phyloP scores from a whole-genome alignment of 2,797 vertebrate genomes.

The Emydoidea blandingii region DNA sequence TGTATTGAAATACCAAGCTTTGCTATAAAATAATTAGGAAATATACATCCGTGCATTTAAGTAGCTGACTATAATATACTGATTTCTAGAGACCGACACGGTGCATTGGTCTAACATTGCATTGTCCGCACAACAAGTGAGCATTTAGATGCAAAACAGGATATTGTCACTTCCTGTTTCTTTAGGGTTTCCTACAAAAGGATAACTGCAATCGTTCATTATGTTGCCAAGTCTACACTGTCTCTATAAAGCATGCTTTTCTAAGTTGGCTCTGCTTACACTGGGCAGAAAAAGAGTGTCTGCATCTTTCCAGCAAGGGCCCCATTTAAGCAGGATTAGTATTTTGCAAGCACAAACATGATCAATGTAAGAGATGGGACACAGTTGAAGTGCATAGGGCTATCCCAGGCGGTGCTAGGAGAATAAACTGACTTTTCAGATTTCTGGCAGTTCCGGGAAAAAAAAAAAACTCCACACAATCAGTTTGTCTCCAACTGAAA shows the following conservation, averaged over 20 bases:
- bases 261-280: neutral
- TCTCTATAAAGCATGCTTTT: neutral
- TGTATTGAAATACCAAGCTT: too few species aligned
- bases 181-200: neutral
- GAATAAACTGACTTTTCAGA: neutral
- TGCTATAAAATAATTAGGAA: neutral
- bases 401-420: neutral
- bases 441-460: neutral
- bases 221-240: neutral
- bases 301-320: too few species aligned
- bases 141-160: conserved; percentile 50
- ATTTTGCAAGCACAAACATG: neutral
- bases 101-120: neutral
- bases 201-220: neutral
- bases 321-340: neutral
- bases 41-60: neutral
- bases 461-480: neutral
- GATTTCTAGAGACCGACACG: neutral
- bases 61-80: too few species aligned
- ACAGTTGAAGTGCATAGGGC: neutral
- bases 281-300: neutral
- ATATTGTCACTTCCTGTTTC: conserved; percentile 60
- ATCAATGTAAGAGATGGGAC: neutral
- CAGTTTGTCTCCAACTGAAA: neutral
- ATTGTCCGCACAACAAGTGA: neutral